Base-by-base conservation (phyloP, 1,140 invertebrate species). In the Grapholita molesta region DNA sequence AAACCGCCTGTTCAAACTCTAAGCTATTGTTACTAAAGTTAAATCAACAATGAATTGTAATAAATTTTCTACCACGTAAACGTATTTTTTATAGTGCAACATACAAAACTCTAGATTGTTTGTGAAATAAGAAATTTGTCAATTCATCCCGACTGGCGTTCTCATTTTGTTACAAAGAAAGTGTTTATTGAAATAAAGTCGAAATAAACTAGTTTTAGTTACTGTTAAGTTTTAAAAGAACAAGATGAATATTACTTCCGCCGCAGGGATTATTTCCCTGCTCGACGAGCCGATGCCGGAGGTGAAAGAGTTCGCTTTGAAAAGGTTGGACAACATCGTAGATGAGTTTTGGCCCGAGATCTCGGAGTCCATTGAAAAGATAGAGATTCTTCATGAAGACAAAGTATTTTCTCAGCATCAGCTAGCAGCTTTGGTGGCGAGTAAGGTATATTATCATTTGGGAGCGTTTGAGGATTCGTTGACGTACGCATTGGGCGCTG, bases 271-370 rank as follows among this genome's bases (percentile, higher is more conserved):
- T 74, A 97, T 99, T 78, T 98, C 98, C 86, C 95, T 99, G 71
- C 93, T 99, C 66, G 98, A 99, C 89, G 98, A 99, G 89, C 96
- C 97, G 28, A 96, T 97, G 92, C 94, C 96, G 15, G 97, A 99
- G 91, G 92, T 99, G 53, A 98, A 99, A 92, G 95, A 97, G 2
- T 99, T 99, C 92, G 98, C 98, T 21, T 79, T 96, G 66, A 96
- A 96, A 79, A 98, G 98, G 83, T 92, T 99, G 52, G 96, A 99
- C 90, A 94, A 95, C 80, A 97, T 99, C 85, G 98, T 99, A 0
- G 98, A 99, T 88, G 97, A 99, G 89, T 99, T 99, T 92, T 99
- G 98, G 98, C 97, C 98, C 15, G 98, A 99, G 93, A 99, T 99
- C 73, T 99, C 98, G 0, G 99, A 99, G 92, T 97, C 98, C 9